Evolutionary conservation across 2,797 vertebrate species (phyloP).

Genomic region (Sorex maritimensis): DNA sequence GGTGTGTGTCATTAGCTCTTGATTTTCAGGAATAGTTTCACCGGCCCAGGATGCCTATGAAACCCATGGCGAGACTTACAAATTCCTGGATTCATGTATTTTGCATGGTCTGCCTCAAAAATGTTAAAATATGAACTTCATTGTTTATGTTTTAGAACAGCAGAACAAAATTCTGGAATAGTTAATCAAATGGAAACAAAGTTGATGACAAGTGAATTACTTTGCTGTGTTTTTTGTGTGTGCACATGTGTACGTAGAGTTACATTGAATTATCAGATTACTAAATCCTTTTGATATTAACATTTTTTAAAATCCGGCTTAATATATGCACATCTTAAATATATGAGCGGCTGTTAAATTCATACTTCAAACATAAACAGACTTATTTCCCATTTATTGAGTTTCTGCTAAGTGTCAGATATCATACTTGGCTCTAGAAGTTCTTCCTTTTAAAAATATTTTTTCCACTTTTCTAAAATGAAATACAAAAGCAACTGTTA

Average conservation of each 20-base stretch:
- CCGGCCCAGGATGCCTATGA: conserved; percentile 14
- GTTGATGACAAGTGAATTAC: neutral
- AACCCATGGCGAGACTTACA: conserved; percentile 2
- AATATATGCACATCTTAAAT: neutral
- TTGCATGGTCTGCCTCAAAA: conserved; percentile 34
- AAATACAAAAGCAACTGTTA: neutral
- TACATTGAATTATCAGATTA: conserved; percentile 34
- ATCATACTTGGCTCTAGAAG: neutral
- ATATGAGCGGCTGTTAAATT: neutral
- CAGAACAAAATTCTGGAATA: neutral
- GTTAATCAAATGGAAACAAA: conserved; percentile 35
- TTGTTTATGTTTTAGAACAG: neutral
- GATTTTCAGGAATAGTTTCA: conserved; percentile 52
- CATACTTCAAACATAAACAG: conserved; percentile 35
- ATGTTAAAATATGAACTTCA: neutral
- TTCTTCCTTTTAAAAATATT: neutral
- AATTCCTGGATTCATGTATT: conserved; percentile 29
- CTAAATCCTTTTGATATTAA: conserved; percentile 50
- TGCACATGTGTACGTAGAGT: neutral
- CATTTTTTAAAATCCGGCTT: neutral
- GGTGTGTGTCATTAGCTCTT: neutral
- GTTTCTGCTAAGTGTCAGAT: conserved; percentile 40
- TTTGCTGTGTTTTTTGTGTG: neutral
- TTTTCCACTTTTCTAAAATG: conserved; percentile 11
- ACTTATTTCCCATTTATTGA: conserved; percentile 14